Percentiles rank a stretch among this genome's conserved stretches.
These are phyloP conservation scores for Falco novaeseelandiae DNA, from an alignment of 2,797 vertebrate species.

Conservation along the genomic window DNA sequence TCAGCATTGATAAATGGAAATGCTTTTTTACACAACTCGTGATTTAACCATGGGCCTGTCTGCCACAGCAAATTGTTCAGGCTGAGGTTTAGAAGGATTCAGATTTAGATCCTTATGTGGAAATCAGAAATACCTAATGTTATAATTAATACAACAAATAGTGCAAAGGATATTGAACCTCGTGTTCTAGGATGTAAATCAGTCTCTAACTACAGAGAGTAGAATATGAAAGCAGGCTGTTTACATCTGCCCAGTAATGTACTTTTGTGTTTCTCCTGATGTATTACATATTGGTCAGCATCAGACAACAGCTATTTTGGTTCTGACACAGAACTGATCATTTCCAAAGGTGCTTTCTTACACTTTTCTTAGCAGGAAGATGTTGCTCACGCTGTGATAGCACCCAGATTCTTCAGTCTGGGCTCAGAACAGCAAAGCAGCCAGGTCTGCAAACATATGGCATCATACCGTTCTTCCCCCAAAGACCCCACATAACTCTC, in stretches of 20 bases:
- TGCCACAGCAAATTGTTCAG: slow-evolving; percentile 6
- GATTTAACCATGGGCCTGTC: background rate
- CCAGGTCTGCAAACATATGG: background rate
- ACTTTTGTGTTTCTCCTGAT: background rate
- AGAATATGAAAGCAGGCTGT: background rate
- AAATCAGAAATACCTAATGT: slow-evolving; percentile 13
- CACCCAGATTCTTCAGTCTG: background rate
- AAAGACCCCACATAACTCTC: background rate
- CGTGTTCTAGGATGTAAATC: background rate
- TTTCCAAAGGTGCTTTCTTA: background rate
- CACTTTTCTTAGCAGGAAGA: background rate
- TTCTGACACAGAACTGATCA: background rate
- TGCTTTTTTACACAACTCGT: slow-evolving; percentile 7
- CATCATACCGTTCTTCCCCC: background rate
- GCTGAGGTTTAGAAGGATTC: background rate
- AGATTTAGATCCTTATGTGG: slow-evolving; percentile 7
- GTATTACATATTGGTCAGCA: background rate
- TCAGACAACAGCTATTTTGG: background rate
- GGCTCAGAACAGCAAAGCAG: background rate
- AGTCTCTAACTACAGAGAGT: background rate
- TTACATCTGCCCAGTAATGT: background rate
- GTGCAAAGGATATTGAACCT: slow-evolving; percentile 1
- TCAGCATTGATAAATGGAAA: slow-evolving; percentile 37
- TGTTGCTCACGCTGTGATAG: background rate
- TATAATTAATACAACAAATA: background rate